Evolutionary conservation across 2,797 vertebrate species (phyloP), one percentile per base, ranked within the genome.

Genomic region (Lepidocolaptes lacrymiger): DNA sequence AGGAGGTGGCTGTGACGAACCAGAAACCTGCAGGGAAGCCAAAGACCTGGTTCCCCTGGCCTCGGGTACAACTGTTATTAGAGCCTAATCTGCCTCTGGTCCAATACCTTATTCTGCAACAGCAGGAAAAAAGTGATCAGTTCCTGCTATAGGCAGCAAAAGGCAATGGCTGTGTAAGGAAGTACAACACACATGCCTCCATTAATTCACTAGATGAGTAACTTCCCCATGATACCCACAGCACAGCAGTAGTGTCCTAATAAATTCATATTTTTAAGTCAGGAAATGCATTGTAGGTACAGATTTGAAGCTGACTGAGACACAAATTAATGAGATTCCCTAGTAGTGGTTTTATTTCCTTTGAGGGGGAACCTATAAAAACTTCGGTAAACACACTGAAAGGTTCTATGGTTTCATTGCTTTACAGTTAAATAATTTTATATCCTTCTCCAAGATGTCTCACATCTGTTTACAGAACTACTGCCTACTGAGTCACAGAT

Each of bases 341-440:
- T 36, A 75, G 46, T 28, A 89, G 16, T 55, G 68, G 39, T 91
- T 92, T 72, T 85, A 84, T 71, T 95, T 85, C 67, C 82, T 89
- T 75, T 49, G 43, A 74, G 72, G 7, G 1, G 21, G 49, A 93
- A 91, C 73, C 73, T 64, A 0, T 43, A 71, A 93, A 78, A 95
- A 77, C 80, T 66, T 54, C 9, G 36, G 81, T 85, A 89, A 89
- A 85, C 58, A 77, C 52, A 58, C 15, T 54, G 58, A 68, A 88
- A 92, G 56, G 68, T 85, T 95, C 95, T 77, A 83, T 48, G 37
- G 81, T 89, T 96, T 89, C 84, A 71, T 30, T 56, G 39, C 68
- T 89, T 51, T 74, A 80, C 16, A n/a, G 76, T 80, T 95, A 87
- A 85, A 79, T 69, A 82, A 91, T 72, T 95, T 83, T 80, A 79